Percentiles rank a stretch among this genome's conserved stretches.
Conservation (phyloP, 2,113 vertebrate genomes). For the Entelurus aequoreus region DNA sequence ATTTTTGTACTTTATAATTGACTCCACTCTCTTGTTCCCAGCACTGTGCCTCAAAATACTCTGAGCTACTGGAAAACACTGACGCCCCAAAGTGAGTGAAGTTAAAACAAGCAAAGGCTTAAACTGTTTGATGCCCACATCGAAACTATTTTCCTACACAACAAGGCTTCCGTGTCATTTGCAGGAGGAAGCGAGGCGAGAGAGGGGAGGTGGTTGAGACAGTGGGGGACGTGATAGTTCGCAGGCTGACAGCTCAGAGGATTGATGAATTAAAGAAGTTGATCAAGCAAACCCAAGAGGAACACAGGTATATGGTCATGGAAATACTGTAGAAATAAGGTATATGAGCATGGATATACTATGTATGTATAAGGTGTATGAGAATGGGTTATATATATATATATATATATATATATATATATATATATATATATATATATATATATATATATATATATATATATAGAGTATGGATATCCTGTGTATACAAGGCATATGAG, state of each 20-base stretch:
- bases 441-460: too few species aligned
- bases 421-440: too few species aligned
- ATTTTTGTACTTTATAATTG: neutral
- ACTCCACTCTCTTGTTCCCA: constrained; percentile 27
- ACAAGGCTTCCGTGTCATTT: neutral
- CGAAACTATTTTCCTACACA: neutral
- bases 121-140: neutral
- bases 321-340: too few species aligned
- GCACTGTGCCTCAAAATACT: constrained; percentile 81
- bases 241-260: constrained; percentile 86
- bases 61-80: constrained; percentile 89
- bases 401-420: too few species aligned
- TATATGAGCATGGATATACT: too few species aligned
- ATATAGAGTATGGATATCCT: too few species aligned
- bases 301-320: constrained; percentile 77
- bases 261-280: constrained; percentile 89
- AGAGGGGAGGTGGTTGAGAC: constrained; percentile 96
- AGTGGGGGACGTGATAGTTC: constrained; percentile 92
- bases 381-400: too few species aligned
- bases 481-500: too few species aligned
- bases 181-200: constrained; percentile 90
- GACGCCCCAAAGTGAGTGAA: constrained; percentile 90
- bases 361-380: neutral
- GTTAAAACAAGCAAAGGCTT: neutral
- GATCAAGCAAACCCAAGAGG: constrained; percentile 93